Conservation (phyloP, 2,113 vertebrate genomes). For the Falcunculus frontatus region DNA sequence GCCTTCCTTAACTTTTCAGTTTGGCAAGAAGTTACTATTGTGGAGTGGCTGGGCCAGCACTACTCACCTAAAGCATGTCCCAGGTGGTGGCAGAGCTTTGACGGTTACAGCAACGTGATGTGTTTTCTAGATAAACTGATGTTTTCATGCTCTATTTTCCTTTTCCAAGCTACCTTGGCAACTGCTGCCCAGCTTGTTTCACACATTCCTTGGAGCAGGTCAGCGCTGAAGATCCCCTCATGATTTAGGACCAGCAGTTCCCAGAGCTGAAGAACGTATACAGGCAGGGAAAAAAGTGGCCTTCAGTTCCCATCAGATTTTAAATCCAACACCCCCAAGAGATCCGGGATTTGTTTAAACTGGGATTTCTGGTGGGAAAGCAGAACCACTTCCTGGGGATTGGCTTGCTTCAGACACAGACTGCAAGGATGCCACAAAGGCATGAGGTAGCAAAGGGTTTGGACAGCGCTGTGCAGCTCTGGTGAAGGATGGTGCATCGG, state of each 20-base stretch:
- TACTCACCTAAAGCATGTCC: background rate
- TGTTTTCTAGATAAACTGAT: background rate
- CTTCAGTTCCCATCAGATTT: background rate
- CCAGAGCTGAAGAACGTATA: background rate
- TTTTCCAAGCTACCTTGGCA: background rate
- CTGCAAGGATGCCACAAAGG: background rate
- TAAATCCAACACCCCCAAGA: background rate
- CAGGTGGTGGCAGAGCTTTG: background rate
- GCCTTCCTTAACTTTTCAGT: background rate
- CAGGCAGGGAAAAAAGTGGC: background rate
- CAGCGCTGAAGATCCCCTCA: background rate
- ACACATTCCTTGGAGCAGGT: background rate
- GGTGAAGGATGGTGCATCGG: background rate
- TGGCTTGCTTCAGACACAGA: background rate
- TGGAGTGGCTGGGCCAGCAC: background rate
- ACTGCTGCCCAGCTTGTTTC: background rate
- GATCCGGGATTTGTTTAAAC: background rate
- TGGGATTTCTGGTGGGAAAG: background rate
- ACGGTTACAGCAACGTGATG: background rate
- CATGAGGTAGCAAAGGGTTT: background rate
- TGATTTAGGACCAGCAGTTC: background rate
- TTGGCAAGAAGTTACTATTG: background rate
- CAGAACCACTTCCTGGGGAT: background rate
- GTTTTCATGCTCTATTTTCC: background rate
- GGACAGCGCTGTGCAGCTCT: background rate